phyloP scores from a whole-genome alignment of 2,113 vertebrate species.

The Scolopax mira region DNA sequence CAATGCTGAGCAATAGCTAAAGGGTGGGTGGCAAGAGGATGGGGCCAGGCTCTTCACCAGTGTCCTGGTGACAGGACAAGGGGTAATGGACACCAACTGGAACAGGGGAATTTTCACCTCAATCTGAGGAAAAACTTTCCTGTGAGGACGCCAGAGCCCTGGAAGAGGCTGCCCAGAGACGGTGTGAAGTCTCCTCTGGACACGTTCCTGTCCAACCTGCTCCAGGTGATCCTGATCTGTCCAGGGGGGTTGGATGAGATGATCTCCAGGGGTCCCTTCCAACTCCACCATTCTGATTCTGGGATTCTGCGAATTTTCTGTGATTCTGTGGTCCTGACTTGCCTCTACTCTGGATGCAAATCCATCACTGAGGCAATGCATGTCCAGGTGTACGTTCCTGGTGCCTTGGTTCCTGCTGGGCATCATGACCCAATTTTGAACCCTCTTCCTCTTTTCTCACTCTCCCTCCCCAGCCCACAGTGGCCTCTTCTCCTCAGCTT shows the following conservation, averaged over 20 bases:
- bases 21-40: no score
- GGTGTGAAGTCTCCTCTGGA: background rate
- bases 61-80: background rate
- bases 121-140: background rate
- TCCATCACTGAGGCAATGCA: rapidly evolving
- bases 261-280: background rate
- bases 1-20: no score
- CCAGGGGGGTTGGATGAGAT: background rate
- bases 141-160: background rate
- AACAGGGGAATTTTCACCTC: background rate
- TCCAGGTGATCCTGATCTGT: background rate
- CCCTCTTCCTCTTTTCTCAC: background rate
- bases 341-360: background rate
- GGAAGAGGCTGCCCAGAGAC: background rate
- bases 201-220: background rate
- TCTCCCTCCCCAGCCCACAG: background rate
- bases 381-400: rapidly evolving
- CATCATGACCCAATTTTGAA: background rate
- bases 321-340: background rate
- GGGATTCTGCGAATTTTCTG: background rate
- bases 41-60: background rate
- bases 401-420: background rate
- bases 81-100: background rate
- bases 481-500: background rate
- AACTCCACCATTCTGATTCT: no score